Evolutionary conservation across 1,140 invertebrate species (phyloP).

Genomic region (Caerostris darwini): DNA sequence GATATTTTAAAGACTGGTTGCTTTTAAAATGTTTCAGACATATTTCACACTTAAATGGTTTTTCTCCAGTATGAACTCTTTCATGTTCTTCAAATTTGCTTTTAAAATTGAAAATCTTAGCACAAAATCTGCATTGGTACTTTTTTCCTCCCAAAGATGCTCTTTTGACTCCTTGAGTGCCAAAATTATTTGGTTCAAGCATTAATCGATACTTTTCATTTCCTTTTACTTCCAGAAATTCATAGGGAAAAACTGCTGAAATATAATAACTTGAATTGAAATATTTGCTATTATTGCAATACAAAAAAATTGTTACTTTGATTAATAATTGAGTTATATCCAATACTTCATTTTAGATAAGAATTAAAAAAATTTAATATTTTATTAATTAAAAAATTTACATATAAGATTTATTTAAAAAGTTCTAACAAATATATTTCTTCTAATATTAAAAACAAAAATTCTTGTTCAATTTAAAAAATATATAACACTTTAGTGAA

Average conservation of each 20-base stretch:
- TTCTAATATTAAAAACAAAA: too few species aligned
- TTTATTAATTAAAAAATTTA: too few species aligned
- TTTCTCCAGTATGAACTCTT: slow-evolving; percentile 46
- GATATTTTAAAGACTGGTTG: neutral
- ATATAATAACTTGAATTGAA: neutral
- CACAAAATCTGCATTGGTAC: slow-evolving; percentile 26
- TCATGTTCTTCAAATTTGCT: slow-evolving; percentile 22
- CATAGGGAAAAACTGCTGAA: neutral
- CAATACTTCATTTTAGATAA: too few species aligned
- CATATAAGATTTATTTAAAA: too few species aligned
- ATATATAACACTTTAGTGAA: too few species aligned
- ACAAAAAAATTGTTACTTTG: too few species aligned
- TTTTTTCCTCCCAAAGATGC: neutral
- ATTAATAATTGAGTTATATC: too few species aligned
- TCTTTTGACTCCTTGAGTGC: neutral
- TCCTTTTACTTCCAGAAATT: neutral
- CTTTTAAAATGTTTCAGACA: neutral
- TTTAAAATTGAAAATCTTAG: neutral
- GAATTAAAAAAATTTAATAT: too few species aligned
- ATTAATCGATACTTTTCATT: neutral
- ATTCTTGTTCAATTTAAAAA: too few species aligned
- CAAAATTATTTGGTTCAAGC: neutral
- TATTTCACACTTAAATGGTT: slow-evolving; percentile 45
- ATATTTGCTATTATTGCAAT: too few species aligned
- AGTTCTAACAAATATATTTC: too few species aligned